These are phyloP conservation scores for Holothuria leucospilota DNA, from an alignment of 53 echinoderm and acorn worm genomes.

Conservation along the genomic window DNA sequence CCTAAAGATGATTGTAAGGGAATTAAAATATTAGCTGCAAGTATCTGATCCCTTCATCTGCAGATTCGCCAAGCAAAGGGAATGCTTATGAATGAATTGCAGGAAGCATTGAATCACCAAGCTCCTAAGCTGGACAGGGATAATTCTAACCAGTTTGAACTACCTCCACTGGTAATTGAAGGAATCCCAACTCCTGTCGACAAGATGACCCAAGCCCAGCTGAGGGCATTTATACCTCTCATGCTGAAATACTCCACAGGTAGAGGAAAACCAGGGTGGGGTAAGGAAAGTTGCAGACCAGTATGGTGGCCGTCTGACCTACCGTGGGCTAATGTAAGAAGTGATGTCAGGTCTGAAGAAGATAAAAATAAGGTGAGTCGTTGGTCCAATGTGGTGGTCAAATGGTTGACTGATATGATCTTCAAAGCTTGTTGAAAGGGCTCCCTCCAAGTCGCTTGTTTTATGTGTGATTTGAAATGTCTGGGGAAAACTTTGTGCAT, in stretches of 20 bases:
- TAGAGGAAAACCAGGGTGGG: conserved; percentile 97
- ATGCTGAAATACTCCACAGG: conserved; percentile 99
- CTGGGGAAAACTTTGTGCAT: no score
- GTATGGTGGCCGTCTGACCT: conserved; percentile 99
- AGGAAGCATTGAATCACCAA: conserved; percentile 87
- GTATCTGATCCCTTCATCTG: not conserved
- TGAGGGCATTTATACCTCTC: conserved; percentile 93
- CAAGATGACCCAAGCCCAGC: conserved; percentile 99
- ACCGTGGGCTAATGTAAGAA: conserved; percentile 98
- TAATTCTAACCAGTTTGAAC: conserved; percentile 86
- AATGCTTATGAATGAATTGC: conserved; percentile 81
- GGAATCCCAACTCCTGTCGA: conserved; percentile 97
- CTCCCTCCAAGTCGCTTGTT: no score
- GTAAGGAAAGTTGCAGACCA: conserved; percentile 95
- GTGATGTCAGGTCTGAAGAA: conserved; percentile 92
- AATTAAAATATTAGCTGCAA: not conserved
- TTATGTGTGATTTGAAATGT: no score
- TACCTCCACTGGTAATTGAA: conserved; percentile 93
- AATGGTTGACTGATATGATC: no score
- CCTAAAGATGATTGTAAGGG: no score
- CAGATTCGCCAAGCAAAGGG: conserved; percentile 88
- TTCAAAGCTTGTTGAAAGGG: not conserved
- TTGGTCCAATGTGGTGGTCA: no score
- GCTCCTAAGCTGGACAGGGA: conserved; percentile 76
- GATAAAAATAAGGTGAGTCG: conserved; percentile 86